phyloP scores from a whole-genome alignment of 35 echinoderm and acorn worm species.

The Apostichopus californicus region DNA sequence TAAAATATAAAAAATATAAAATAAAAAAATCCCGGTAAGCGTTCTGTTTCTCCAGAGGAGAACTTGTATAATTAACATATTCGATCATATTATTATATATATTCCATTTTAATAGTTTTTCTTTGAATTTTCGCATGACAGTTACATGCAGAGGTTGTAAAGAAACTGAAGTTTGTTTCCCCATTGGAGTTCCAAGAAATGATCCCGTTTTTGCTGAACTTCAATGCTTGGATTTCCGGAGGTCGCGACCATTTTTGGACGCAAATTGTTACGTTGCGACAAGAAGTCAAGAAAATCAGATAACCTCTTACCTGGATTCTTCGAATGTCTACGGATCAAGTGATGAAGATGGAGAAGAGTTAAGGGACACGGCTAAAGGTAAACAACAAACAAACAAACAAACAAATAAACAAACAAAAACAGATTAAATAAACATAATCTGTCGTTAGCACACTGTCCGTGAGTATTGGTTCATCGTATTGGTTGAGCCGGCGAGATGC shows the following conservation, averaged over 20 bases:
- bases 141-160: neutral
- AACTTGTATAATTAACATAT: too few relatives aligned
- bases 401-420: too few relatives aligned
- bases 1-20: too few relatives aligned
- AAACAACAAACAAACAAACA: neutral
- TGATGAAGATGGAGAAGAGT: neutral
- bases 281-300: constrained; percentile 39
- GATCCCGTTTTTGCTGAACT: neutral
- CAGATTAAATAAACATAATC: too few relatives aligned
- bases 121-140: neutral
- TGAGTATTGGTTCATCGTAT: too few relatives aligned
- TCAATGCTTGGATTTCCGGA: constrained; percentile 46
- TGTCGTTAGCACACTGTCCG: too few relatives aligned
- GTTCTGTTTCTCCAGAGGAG: too few relatives aligned
- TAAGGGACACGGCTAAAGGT: constrained; percentile 42
- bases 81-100: too few relatives aligned
- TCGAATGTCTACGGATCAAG: constrained; percentile 56
- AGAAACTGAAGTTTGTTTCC: constrained; percentile 6
- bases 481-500: too few relatives aligned
- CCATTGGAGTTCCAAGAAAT: constrained; percentile 30
- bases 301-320: constrained; percentile 59
- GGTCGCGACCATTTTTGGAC: constrained; percentile 14
- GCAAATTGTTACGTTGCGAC: neutral
- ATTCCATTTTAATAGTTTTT: too few relatives aligned
- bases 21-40: too few relatives aligned